phyloP scores from a whole-genome alignment of 1,140 invertebrate genomes.

The Ostrea denselamellosa region DNA sequence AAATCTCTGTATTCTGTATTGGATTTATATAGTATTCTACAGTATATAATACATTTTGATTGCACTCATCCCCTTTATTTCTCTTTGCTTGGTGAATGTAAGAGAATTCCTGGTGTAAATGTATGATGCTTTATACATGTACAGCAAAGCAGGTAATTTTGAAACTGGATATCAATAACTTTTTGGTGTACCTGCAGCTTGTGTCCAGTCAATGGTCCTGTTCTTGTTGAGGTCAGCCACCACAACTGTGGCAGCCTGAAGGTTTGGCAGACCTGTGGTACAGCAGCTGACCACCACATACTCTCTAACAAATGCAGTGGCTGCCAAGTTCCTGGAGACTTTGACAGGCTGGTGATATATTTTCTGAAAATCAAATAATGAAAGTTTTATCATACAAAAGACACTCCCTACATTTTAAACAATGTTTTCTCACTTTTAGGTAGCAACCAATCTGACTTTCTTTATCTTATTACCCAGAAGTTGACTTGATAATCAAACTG shows the following conservation, averaged over 20 bases:
- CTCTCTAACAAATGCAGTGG: constrained; percentile 51
- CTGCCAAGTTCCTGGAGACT: constrained; percentile 43
- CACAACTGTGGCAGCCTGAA: background rate
- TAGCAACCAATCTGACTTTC: too few relatives aligned
- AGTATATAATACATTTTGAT: too few relatives aligned
- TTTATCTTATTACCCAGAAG: too few relatives aligned
- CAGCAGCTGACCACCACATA: constrained; percentile 67
- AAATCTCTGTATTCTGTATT: too few relatives aligned
- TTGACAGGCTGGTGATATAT: constrained; percentile 40
- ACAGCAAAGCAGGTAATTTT: too few relatives aligned
- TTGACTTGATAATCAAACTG: too few relatives aligned
- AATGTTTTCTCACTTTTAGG: too few relatives aligned
- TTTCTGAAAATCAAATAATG: constrained; percentile 8
- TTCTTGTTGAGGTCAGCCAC: constrained; percentile 52
- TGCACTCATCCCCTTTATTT: too few relatives aligned
- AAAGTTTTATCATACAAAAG: background rate
- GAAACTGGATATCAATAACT: background rate
- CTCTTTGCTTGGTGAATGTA: too few relatives aligned
- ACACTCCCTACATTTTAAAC: too few relatives aligned
- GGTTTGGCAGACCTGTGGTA: background rate
- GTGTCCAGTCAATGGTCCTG: constrained; percentile 49
- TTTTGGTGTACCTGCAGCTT: constrained; percentile 46
- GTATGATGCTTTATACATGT: background rate
- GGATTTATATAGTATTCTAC: too few relatives aligned
- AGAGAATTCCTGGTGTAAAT: too few relatives aligned